Evolutionary conservation across 2,888 invertebrate species (phyloP), one percentile per base, ranked within the genome.

Genomic region (Drosophila longiperda): DNA sequence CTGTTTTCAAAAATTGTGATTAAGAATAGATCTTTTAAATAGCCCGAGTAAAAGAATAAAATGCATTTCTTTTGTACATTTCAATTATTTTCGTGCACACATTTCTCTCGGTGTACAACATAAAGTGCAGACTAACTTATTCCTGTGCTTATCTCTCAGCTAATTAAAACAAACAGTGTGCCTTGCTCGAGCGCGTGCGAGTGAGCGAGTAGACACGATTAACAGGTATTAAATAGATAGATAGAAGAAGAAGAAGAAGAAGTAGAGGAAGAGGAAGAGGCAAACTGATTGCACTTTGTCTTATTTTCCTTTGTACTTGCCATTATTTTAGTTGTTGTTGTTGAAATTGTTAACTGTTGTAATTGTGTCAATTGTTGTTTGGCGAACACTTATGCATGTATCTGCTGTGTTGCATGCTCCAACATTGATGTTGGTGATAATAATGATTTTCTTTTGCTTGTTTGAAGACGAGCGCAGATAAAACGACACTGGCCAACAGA

Each of bases 321-420:
- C 20, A 57, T 36, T 20, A 34, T 40, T 36, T 26, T 34, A 42
- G 48, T 26, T 66, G 53, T 59, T 58, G 38, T 66, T 55, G 29
- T 17, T 29, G 20, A 20, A 38, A 40, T 58, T 65, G 54, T 57
- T 76, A 73, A 66, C 64, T 74, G 66, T 49, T 60, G 45, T 87
- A 85, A 60, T 64, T 82, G 83, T 84, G 88, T 82, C 83, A 85
- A 84, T 75, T 85, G 82, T 61, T 83, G 80, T 87, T 87, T 83
- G 78, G 68, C 55, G 72, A 85, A 68, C 83, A 87, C 83, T 87
- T 67, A 45, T 23, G 45, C 23, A 45, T 45, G 45, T 45, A 34
- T 57, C 17, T 38, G 53, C 61, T 61, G 42, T 45, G 53, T 20
- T 34, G 32, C 48, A 34, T 60, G 40, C 40, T 66, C 48, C 67